Conservation (phyloP, 2,797 vertebrate genomes). For the Carapus acus region DNA sequence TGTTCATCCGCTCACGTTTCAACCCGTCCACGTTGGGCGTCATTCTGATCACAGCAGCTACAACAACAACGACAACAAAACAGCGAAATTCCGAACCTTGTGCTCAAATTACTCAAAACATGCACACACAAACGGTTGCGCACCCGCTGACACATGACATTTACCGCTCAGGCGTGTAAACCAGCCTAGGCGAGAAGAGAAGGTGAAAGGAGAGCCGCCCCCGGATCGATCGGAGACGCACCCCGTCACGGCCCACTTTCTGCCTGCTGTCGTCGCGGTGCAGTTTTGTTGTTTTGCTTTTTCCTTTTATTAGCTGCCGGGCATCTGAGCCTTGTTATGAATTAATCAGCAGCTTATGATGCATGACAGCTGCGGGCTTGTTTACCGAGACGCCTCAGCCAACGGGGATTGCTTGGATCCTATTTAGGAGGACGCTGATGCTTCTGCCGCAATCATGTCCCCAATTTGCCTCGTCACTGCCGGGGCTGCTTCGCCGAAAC, state of each 20-base stretch:
- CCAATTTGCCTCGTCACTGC: slow-evolving; percentile 3
- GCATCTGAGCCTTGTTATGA: slow-evolving; percentile 32
- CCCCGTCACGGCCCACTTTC: slow-evolving; percentile 7
- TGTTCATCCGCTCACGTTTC: not conserved
- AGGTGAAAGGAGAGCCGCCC: not conserved
- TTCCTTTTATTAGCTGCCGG: slow-evolving; percentile 31
- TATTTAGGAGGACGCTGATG: not conserved
- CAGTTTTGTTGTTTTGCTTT: slow-evolving; percentile 10
- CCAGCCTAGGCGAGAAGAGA: slow-evolving; percentile 1
- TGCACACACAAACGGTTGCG: too few relatives aligned
- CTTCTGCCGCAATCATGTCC: not conserved
- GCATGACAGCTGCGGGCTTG: slow-evolving; percentile 27
- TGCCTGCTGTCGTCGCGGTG: not conserved
- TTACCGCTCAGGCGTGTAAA: not conserved
- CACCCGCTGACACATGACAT: too few relatives aligned
- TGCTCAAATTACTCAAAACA: not conserved
- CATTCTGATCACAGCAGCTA: too few relatives aligned
- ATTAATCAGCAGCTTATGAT: slow-evolving; percentile 42
- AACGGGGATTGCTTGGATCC: slow-evolving; percentile 14
- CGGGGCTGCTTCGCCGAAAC: not conserved
- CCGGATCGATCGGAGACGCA: slow-evolving; percentile 4
- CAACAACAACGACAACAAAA: too few relatives aligned
- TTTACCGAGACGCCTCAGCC: slow-evolving; percentile 34
- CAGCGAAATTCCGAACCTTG: too few relatives aligned
- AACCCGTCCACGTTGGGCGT: too few relatives aligned